These are phyloP conservation scores for Apocheima hispidaria DNA, from an alignment of 2,888 invertebrate species.

Conservation along the genomic window DNA sequence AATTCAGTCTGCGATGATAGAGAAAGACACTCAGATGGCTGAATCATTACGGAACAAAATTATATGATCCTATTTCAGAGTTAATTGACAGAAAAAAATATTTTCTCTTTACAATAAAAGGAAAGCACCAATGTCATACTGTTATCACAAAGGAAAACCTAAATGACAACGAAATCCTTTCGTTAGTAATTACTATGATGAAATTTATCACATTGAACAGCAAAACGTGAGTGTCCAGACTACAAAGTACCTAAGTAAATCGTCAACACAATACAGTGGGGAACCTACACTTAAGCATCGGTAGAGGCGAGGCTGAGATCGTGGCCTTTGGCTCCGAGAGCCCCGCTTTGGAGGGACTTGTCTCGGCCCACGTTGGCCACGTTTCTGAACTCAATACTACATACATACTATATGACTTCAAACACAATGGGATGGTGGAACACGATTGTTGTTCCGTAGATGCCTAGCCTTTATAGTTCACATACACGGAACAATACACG, in stretches of 20 bases:
- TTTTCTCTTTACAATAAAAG: not conserved
- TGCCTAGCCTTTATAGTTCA: slow-evolving; percentile 37
- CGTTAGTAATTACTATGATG: slow-evolving; percentile 44
- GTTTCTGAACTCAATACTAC: slow-evolving; percentile 26
- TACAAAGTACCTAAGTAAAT: slow-evolving; percentile 44
- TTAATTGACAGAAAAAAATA: no score
- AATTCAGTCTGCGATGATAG: slow-evolving; percentile 59
- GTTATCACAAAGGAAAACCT: not conserved
- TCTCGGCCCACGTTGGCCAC: slow-evolving; percentile 54
- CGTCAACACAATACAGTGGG: slow-evolving; percentile 43
- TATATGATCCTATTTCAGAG: not conserved
- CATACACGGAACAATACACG: slow-evolving; percentile 26
- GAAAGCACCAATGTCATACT: not conserved
- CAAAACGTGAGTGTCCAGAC: slow-evolving; percentile 15
- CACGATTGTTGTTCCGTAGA: slow-evolving; percentile 33
- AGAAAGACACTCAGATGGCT: slow-evolving; percentile 12
- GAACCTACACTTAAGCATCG: slow-evolving; percentile 52
- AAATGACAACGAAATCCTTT: not conserved
- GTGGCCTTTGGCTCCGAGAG: slow-evolving; percentile 66
- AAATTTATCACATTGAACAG: slow-evolving; percentile 43
- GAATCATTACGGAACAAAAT: not conserved
- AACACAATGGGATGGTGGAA: slow-evolving; percentile 36
- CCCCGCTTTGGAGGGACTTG: slow-evolving; percentile 63
- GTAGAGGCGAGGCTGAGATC: slow-evolving; percentile 61
- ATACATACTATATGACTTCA: slow-evolving; percentile 39